These are phyloP conservation scores for Andrena bucephala DNA, from an alignment of 2,888 invertebrate species.

Conservation along the genomic window DNA sequence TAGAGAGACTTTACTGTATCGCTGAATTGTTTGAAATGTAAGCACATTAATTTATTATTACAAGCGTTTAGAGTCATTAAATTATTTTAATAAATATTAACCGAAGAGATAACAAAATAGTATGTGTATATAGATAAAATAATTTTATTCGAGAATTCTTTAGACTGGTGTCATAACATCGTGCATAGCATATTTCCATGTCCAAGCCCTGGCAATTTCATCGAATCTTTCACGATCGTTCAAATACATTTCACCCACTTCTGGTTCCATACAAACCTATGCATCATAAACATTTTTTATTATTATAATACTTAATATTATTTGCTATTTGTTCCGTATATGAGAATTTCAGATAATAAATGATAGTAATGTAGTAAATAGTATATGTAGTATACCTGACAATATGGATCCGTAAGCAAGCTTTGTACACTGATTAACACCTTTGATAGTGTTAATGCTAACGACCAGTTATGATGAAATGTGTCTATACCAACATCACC, in stretches of 20 bases:
- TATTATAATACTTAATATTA: not conserved
- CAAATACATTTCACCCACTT: conserved; percentile 92
- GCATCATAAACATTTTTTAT: conserved; percentile 33
- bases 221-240: conserved; percentile 91
- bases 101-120: conserved; percentile 7
- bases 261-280: conserved; percentile 96
- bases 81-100: conserved; percentile 11
- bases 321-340: not conserved
- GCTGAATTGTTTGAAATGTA: not conserved
- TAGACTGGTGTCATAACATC: conserved; percentile 86
- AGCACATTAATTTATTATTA: conserved; percentile 3
- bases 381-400: conserved; percentile 87
- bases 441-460: conserved; percentile 96
- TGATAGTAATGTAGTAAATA: not conserved
- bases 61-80: not conserved
- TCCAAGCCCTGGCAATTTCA: conserved; percentile 93
- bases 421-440: conserved; percentile 95
- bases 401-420: conserved; percentile 95
- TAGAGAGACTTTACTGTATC: no score
- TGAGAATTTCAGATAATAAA: not conserved
- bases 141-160: conserved; percentile 32
- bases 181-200: conserved; percentile 96
- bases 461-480: conserved; percentile 98
- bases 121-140: conserved; percentile 12
- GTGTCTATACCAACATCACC: conserved; percentile 98